Evolutionary conservation across 2,113 vertebrate species (phyloP).

Genomic region (Malurus melanocephalus): DNA sequence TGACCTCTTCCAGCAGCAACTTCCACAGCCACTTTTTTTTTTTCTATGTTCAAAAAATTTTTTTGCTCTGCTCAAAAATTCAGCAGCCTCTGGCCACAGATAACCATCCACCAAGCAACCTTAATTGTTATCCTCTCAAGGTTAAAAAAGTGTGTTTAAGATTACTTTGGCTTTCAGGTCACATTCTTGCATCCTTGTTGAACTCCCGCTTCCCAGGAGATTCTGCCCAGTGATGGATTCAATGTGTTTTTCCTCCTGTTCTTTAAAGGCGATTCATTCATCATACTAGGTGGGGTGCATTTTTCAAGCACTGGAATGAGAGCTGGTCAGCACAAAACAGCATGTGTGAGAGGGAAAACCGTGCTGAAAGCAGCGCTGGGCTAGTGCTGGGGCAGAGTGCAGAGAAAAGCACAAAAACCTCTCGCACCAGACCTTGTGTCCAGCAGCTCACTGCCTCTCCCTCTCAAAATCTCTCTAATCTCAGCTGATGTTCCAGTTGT

Average conservation of each 20-base stretch:
- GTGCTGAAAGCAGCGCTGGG: neutral
- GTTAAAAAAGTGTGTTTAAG: neutral
- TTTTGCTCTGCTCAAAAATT: neutral
- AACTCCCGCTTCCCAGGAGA: conserved; percentile 15
- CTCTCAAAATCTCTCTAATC: neutral
- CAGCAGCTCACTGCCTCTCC: neutral
- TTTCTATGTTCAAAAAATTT: too few relatives aligned
- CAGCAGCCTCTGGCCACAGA: neutral
- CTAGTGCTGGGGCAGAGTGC: neutral
- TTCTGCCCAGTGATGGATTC: neutral
- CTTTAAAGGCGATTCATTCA: neutral
- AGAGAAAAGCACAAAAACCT: neutral
- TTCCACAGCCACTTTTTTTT: too few relatives aligned
- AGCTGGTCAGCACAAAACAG: neutral
- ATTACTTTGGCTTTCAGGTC: conserved; percentile 17
- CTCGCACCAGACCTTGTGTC: neutral
- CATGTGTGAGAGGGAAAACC: neutral
- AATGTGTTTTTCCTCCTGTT: conserved; percentile 23
- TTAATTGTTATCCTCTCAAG: neutral
- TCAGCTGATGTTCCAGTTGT: neutral
- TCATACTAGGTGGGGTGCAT: conserved; percentile 31
- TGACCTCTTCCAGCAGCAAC: neutral
- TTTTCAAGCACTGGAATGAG: conserved; percentile 16
- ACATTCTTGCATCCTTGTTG: conserved; percentile 10
- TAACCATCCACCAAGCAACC: neutral